These are phyloP conservation scores for Heliconius cydno DNA, from an alignment of 2,888 invertebrate genomes.

Conservation along the genomic window DNA sequence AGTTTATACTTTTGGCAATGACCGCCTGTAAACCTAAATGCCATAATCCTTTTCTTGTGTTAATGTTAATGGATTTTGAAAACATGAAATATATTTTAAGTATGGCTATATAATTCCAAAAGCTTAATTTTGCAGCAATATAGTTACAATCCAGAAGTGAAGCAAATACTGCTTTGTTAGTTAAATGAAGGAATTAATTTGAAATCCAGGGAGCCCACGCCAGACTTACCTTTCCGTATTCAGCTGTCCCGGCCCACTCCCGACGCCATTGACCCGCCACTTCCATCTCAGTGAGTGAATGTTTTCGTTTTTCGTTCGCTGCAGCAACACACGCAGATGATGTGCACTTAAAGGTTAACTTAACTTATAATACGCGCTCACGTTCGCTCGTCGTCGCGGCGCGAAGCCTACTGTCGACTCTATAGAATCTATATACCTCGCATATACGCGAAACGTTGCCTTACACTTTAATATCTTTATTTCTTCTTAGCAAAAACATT, in stretches of 20 bases:
- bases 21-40: conserved; percentile 62
- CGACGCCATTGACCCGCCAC: conserved; percentile 80
- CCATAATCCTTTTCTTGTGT: conserved; percentile 33
- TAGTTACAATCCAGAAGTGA: too few relatives aligned
- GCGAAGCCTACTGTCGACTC: conserved; percentile 67
- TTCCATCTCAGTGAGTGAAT: conserved; percentile 69
- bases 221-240: conserved; percentile 77
- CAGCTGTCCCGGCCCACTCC: conserved; percentile 80
- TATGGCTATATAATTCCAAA: background rate
- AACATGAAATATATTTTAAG: background rate
- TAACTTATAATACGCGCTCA: conserved; percentile 55
- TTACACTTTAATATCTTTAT: conserved; percentile 63
- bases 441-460: conserved; percentile 53
- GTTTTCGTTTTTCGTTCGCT: conserved; percentile 63
- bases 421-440: conserved; percentile 42
- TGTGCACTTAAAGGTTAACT: conserved; percentile 57
- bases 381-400: conserved; percentile 67
- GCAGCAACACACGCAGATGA: conserved; percentile 77
- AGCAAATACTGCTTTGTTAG: conserved; percentile 1
- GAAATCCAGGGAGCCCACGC: conserved; percentile 35
- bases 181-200: background rate
- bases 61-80: background rate
- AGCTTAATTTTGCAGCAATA: background rate
- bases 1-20: conserved; percentile 79
- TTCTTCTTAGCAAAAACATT: conserved; percentile 76